Percentiles rank a stretch among this genome's conserved stretches.
Conservation (phyloP, 2,888 invertebrate species). For the Rhamphomyia laevipes region DNA sequence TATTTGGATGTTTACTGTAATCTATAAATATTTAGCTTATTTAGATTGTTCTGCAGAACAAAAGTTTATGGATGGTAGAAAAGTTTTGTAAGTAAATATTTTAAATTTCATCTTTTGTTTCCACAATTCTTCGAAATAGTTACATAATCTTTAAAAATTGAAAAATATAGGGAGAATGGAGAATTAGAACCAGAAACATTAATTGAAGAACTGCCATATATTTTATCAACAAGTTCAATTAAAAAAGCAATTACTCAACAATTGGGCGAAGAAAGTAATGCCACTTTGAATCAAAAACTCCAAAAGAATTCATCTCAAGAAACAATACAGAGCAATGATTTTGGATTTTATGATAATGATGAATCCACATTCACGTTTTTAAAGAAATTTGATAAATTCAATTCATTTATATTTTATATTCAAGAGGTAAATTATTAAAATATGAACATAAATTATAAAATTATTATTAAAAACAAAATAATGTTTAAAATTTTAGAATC, state of each 20-base stretch:
- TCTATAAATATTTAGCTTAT: conserved; percentile 46
- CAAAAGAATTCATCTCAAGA: background rate
- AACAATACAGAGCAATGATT: background rate
- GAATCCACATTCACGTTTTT: background rate
- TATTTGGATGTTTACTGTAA: conserved; percentile 46
- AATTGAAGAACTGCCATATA: conserved; percentile 16
- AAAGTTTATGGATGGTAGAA: conserved; percentile 18
- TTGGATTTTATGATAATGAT: background rate
- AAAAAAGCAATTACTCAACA: conserved; percentile 16
- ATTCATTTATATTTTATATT: background rate
- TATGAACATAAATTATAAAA: background rate
- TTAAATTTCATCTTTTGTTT: background rate
- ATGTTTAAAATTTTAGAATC: background rate
- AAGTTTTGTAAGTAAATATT: conserved; percentile 18
- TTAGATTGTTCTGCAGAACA: conserved; percentile 37
- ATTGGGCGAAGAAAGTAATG: background rate
- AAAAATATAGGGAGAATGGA: background rate
- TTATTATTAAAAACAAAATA: background rate
- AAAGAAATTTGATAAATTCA: background rate
- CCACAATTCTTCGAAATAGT: background rate
- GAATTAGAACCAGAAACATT: conserved; percentile 15
- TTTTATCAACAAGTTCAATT: conserved; percentile 17
- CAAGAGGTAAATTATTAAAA: background rate
- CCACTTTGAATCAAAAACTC: background rate
- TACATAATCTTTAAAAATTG: background rate